These are phyloP conservation scores for Subacronicta megacephala DNA, from an alignment of 2,888 invertebrate genomes.

Conservation along the genomic window DNA sequence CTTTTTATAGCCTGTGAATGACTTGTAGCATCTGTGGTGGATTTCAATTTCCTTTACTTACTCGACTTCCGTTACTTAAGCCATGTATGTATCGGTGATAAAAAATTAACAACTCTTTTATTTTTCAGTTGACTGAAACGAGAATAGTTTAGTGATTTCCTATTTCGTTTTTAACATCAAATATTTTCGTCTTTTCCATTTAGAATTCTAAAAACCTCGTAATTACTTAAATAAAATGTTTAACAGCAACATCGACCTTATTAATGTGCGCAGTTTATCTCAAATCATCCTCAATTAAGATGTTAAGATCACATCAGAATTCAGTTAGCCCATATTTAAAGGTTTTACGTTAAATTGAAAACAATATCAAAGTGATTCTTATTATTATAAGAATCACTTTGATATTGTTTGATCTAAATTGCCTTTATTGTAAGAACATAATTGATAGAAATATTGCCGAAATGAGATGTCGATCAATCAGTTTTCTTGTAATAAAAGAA, in stretches of 20 bases:
- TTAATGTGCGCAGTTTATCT: not conserved
- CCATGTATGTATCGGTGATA: slow-evolving; percentile 81
- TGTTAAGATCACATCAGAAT: not conserved
- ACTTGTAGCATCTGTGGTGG: slow-evolving; percentile 85
- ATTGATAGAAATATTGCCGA: too few species aligned
- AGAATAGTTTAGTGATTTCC: slow-evolving; percentile 40
- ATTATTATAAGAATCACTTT: too few species aligned
- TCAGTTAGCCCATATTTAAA: not conserved
- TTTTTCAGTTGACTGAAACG: slow-evolving; percentile 67
- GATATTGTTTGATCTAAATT: too few species aligned
- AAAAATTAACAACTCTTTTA: slow-evolving; percentile 79
- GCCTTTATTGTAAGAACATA: too few species aligned
- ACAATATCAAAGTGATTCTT: too few species aligned
- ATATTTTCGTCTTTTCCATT: not conserved
- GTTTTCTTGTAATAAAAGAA: slow-evolving; percentile 8
- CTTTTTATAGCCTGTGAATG: slow-evolving; percentile 84
- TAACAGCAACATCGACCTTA: not conserved
- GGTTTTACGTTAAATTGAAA: not conserved
- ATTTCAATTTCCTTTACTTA: slow-evolving; percentile 86
- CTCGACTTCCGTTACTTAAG: slow-evolving; percentile 80
- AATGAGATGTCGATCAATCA: slow-evolving; percentile 10
- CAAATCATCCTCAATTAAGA: not conserved
- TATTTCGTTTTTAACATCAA: not conserved
- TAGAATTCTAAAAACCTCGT: not conserved
- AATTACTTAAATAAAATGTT: not conserved